phyloP scores from a whole-genome alignment of 2,888 invertebrate species.

The Psylliodes chrysocephalus region DNA sequence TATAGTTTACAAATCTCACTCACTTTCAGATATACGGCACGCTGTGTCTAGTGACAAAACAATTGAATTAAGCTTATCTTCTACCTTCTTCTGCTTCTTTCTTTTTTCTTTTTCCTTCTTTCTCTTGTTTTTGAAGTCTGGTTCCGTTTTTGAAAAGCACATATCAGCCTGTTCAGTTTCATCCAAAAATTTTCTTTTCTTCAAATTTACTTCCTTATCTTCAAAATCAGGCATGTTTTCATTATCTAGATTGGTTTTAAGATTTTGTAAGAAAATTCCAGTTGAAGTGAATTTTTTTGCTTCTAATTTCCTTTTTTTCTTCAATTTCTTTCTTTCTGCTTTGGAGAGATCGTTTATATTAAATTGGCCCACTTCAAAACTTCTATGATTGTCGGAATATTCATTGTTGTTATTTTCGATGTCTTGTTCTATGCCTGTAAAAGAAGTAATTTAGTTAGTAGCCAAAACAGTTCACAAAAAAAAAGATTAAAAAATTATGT shows the following conservation, averaged over 20 bases:
- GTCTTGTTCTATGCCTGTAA: conserved; percentile 56
- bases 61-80: conserved; percentile 55
- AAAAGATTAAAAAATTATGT: no score
- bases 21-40: conserved; percentile 59
- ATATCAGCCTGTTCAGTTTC: conserved; percentile 44
- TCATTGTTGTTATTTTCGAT: conserved; percentile 53
- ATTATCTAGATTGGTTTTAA: conserved; percentile 42
- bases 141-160: conserved; percentile 44
- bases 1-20: conserved; percentile 38
- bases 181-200: conserved; percentile 55
- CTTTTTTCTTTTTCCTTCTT: conserved; percentile 49
- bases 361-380: conserved; percentile 55
- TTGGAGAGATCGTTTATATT: conserved; percentile 57
- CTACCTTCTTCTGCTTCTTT: conserved; percentile 50
- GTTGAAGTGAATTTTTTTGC: conserved; percentile 47
- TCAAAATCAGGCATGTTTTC: conserved; percentile 42
- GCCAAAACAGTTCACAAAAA: no score
- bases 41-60: conserved; percentile 54
- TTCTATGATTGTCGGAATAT: conserved; percentile 51
- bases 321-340: conserved; percentile 57
- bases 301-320: conserved; percentile 56
- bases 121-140: conserved; percentile 40
- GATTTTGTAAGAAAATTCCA: conserved; percentile 47
- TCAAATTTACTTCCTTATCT: conserved; percentile 48
- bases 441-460: neutral